Percentiles rank a stretch among this genome's conserved stretches.
These are phyloP conservation scores for Heliconius eleuchia DNA, from an alignment of 1,140 invertebrate genomes.

Conservation along the genomic window DNA sequence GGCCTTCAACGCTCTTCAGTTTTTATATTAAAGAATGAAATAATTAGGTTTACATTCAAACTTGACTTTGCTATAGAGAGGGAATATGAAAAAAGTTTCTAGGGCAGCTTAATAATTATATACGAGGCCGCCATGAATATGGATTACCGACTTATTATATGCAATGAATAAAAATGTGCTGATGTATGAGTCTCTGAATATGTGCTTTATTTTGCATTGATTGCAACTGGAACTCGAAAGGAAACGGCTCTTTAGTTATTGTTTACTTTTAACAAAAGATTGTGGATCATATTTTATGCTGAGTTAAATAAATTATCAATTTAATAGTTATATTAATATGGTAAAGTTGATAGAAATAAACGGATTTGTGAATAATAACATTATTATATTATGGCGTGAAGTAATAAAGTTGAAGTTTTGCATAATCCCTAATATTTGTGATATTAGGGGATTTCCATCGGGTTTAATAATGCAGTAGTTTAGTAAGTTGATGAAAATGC, in stretches of 20 bases:
- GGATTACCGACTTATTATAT: constrained; percentile 36
- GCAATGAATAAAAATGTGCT: constrained; percentile 39
- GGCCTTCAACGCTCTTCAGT: constrained; percentile 34
- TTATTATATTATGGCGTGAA: constrained; percentile 32
- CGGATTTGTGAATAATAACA: constrained; percentile 10
- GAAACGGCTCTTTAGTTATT: constrained; percentile 3
- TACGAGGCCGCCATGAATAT: constrained; percentile 39
- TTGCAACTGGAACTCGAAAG: constrained; percentile 2
- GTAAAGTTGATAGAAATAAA: not conserved
- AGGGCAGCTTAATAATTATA: constrained; percentile 42
- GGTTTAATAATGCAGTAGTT: constrained; percentile 39
- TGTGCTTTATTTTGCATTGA: constrained; percentile 13
- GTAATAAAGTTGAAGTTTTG: constrained; percentile 33
- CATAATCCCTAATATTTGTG: constrained; percentile 39
- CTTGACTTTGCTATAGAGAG: constrained; percentile 41
- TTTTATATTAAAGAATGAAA: constrained; percentile 48
- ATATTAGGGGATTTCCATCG: constrained; percentile 38
- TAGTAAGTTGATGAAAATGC: constrained; percentile 61
- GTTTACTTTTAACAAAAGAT: constrained; percentile 2
- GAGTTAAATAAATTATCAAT: not conserved
- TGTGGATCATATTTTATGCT: not conserved
- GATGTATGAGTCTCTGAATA: constrained; percentile 19
- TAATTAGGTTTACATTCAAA: constrained; percentile 52
- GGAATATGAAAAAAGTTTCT: constrained; percentile 43
- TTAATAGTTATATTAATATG: not conserved